A percentile compares a stretch with the other conserved stretches of the same genome.
These are phyloP conservation scores for Apolygus lucorum DNA, from an alignment of 1,140 invertebrate species.

Conservation along the genomic window DNA sequence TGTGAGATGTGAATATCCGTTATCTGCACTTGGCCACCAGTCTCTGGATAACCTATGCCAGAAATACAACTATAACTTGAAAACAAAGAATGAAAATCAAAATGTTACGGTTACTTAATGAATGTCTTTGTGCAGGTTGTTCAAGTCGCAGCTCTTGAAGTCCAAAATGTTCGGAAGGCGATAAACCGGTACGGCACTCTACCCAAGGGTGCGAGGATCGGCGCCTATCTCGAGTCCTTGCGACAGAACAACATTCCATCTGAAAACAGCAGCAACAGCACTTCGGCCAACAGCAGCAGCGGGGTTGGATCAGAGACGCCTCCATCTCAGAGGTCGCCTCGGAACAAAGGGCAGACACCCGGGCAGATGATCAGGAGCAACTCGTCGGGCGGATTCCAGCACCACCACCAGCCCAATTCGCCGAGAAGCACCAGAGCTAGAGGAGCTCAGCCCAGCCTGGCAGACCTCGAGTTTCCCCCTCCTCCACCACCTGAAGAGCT, in stretches of 20 bases:
- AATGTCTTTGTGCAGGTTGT: slow-evolving; percentile 56
- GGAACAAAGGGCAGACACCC: slow-evolving; percentile 52
- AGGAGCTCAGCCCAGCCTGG: slow-evolving; percentile 47
- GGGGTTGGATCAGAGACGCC: slow-evolving; percentile 26
- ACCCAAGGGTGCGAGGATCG: slow-evolving; percentile 90
- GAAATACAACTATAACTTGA: too few relatives aligned
- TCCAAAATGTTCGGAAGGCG: slow-evolving; percentile 91
- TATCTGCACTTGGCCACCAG: too few relatives aligned
- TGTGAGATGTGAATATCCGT: too few relatives aligned
- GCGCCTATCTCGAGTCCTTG: slow-evolving; percentile 88
- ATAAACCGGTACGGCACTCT: slow-evolving; percentile 94
- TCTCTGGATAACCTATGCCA: too few relatives aligned
- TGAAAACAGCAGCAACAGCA: slow-evolving; percentile 35
- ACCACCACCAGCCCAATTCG: slow-evolving; percentile 50
- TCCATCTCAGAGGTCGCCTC: slow-evolving; percentile 45
- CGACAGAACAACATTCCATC: slow-evolving; percentile 46
- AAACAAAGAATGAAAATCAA: too few relatives aligned
- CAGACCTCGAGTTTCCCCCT: slow-evolving; percentile 76
- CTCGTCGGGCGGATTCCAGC: slow-evolving; percentile 60
- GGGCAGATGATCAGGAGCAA: slow-evolving; percentile 74
- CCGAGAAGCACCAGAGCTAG: slow-evolving; percentile 36
- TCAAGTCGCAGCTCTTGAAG: slow-evolving; percentile 79
- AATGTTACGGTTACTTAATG: too few relatives aligned
- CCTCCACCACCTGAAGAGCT: slow-evolving; percentile 58
- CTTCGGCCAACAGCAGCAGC: slow-evolving; percentile 29